Percentiles rank a stretch among this genome's conserved stretches.
Evolutionary conservation across 2,797 vertebrate species (phyloP).

Genomic region (Hemibagrus guttatus): DNA sequence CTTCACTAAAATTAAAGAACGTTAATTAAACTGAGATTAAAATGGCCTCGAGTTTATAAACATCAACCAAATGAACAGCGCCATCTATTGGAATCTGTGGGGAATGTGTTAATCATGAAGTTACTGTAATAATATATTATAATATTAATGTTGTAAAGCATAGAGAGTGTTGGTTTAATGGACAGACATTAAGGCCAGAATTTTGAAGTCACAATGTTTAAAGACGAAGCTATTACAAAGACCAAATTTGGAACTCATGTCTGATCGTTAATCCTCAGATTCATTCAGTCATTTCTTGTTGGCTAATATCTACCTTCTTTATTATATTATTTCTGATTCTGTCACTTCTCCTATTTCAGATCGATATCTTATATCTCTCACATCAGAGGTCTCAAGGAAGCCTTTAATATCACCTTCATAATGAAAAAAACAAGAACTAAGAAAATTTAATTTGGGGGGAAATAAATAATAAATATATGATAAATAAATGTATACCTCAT

Average conservation of each 20-base stretch:
- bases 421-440: too few species aligned
- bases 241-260: neutral
- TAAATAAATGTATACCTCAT: too few species aligned
- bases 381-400: too few species aligned
- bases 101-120: neutral
- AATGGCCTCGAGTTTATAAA: neutral
- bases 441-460: too few species aligned
- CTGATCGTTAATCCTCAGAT: neutral
- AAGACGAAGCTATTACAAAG: too few species aligned
- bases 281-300: neutral
- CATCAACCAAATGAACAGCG: neutral
- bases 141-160: neutral
- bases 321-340: neutral
- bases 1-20: neutral
- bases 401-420: too few species aligned
- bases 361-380: neutral
- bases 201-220: neutral
- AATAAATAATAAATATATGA: too few species aligned
- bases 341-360: neutral
- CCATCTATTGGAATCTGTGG: neutral
- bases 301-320: neutral
- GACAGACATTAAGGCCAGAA: neutral
- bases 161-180: neutral
- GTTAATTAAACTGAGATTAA: neutral
- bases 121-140: neutral